Evolutionary conservation across 2,797 vertebrate species (phyloP).

Genomic region (Alcedo atthis): DNA sequence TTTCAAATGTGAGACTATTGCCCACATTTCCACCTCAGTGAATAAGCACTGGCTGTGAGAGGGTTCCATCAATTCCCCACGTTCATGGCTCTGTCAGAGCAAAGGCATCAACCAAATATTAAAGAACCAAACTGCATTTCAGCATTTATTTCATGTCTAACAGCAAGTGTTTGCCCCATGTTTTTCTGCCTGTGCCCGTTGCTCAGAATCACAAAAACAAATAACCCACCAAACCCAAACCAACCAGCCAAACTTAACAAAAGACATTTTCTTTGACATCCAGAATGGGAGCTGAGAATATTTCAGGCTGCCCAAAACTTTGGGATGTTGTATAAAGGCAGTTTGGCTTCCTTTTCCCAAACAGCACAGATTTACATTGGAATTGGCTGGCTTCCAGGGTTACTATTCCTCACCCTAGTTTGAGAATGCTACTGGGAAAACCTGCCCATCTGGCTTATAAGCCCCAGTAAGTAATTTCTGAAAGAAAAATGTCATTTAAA

Average conservation of each 20-base stretch:
- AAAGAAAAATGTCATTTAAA: conserved; percentile 49
- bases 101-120: not conserved
- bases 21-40: not conserved
- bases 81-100: not conserved
- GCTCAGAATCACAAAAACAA: not conserved
- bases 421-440: conserved; percentile 78
- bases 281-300: not conserved
- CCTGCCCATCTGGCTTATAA: conserved; percentile 77
- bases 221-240: not conserved
- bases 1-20: not conserved
- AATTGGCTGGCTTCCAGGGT: conserved; percentile 72
- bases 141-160: fast-evolving
- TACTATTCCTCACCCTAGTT: conserved; percentile 72
- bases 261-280: not conserved
- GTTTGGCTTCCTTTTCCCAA: conserved; percentile 30
- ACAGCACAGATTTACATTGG: conserved; percentile 68
- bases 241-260: not conserved
- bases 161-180: not conserved
- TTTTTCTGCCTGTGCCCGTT: not conserved
- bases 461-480: conserved; percentile 36
- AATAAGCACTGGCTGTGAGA: not conserved
- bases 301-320: not conserved
- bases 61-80: fast-evolving
- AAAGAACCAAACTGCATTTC: not conserved
- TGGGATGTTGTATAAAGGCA: conserved; percentile 36